Conservation (phyloP, 2,797 vertebrate genomes). For the Zalophus californianus region DNA sequence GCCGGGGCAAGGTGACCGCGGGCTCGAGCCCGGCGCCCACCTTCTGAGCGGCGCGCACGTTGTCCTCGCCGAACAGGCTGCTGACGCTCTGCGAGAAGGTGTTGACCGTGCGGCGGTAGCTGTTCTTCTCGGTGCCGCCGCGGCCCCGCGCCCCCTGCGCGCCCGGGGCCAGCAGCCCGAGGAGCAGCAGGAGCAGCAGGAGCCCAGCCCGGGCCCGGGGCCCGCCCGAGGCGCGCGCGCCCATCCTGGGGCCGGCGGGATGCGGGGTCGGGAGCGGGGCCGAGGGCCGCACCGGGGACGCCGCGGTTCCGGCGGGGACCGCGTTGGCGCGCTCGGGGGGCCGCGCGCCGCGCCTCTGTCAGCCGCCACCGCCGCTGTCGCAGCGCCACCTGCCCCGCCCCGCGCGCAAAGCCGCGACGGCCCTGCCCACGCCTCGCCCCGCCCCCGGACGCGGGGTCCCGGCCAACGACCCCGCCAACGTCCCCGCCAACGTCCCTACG, state of each 20-base stretch:
- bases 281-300: background rate
- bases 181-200: constrained; percentile 62
- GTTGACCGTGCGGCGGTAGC: constrained; percentile 92
- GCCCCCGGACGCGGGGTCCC: background rate
- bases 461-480: background rate
- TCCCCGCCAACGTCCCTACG: background rate
- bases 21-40: constrained; percentile 83
- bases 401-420: background rate
- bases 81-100: constrained; percentile 94
- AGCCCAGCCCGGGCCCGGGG: constrained; percentile 28
- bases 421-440: background rate
- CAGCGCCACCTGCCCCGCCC: constrained; percentile 37
- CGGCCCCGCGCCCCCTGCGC: constrained; percentile 91
- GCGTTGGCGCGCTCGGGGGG: constrained; percentile 14
- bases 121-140: constrained; percentile 91
- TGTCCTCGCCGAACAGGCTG: constrained; percentile 96
- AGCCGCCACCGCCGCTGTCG: background rate
- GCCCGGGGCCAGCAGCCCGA: constrained; percentile 81
- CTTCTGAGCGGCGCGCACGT: constrained; percentile 94
- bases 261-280: background rate
- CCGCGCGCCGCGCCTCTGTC: background rate
- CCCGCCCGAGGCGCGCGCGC: constrained; percentile 57
- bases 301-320: constrained; percentile 18
- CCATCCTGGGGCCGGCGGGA: constrained; percentile 54
- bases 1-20: constrained; percentile 68